These are phyloP conservation scores for Drosophila pachea DNA, from an alignment of 1,140 invertebrate species.

Conservation along the genomic window DNA sequence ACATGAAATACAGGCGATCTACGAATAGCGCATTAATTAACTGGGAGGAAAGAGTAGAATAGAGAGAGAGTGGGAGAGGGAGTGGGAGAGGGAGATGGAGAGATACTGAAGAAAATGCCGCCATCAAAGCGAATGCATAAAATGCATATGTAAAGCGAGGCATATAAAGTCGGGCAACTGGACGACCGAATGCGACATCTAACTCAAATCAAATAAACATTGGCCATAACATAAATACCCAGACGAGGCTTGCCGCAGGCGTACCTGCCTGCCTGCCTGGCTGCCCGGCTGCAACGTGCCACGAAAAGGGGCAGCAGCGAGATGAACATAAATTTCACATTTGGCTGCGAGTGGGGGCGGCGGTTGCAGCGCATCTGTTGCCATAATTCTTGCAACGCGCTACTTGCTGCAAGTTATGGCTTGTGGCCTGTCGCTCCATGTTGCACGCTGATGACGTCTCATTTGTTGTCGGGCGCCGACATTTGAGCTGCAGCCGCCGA, in stretches of 20 bases:
- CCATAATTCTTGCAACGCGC: slow-evolving; percentile 64
- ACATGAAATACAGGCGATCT: slow-evolving; percentile 37
- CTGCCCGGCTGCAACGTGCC: neutral
- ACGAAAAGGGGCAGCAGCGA: slow-evolving; percentile 4
- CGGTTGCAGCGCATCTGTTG: slow-evolving; percentile 63
- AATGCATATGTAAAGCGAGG: slow-evolving; percentile 28
- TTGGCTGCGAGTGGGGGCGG: slow-evolving; percentile 14
- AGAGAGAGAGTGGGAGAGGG: neutral
- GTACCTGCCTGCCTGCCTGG: neutral
- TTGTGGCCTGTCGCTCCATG: slow-evolving; percentile 23
- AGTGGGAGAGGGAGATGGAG: neutral
- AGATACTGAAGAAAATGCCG: slow-evolving; percentile 7
- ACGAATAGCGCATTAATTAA: slow-evolving; percentile 62
- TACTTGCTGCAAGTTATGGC: slow-evolving; percentile 19
- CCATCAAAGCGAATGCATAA: slow-evolving; percentile 46
- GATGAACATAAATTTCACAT: slow-evolving; percentile 71
- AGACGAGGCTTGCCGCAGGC: slow-evolving; percentile 34
- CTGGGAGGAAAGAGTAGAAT: slow-evolving; percentile 21
- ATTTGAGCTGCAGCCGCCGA: slow-evolving; percentile 43
- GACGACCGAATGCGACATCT: slow-evolving; percentile 55
- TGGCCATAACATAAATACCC: slow-evolving; percentile 67
- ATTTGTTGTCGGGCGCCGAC: slow-evolving; percentile 56
- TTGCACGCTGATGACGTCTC: slow-evolving; percentile 59
- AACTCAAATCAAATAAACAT: slow-evolving; percentile 75
- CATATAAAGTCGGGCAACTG: slow-evolving; percentile 30